These are phyloP conservation scores for Cyrtodaria siliqua DNA, from an alignment of 2,888 invertebrate species.

Conservation along the genomic window DNA sequence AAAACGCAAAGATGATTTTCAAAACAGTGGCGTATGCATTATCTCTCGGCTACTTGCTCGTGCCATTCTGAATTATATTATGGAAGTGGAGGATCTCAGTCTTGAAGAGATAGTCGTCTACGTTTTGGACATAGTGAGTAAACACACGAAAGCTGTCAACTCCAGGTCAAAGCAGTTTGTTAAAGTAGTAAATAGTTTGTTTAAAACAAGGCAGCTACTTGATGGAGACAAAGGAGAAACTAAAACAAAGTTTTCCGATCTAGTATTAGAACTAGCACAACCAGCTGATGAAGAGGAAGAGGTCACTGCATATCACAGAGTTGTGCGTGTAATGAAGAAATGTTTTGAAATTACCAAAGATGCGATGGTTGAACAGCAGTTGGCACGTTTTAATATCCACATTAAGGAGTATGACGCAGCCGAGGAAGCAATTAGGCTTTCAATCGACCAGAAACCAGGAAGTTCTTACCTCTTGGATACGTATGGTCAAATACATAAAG, in stretches of 20 bases:
- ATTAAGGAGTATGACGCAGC: constrained; percentile 67
- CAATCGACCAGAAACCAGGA: constrained; percentile 56
- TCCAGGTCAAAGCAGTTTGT: constrained; percentile 45
- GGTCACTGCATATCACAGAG: constrained; percentile 35
- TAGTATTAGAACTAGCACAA: constrained; percentile 66
- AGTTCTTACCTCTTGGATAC: constrained; percentile 78
- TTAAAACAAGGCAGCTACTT: constrained; percentile 42
- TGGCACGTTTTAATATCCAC: constrained; percentile 71
- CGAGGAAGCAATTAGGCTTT: constrained; percentile 59
- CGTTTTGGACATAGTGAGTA: constrained; percentile 18
- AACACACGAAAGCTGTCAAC: constrained; percentile 24
- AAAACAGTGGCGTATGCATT: constrained; percentile 28
- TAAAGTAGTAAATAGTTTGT: constrained; percentile 38
- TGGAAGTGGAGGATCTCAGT: not conserved
- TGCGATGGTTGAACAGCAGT: constrained; percentile 76
- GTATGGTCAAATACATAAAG: constrained; percentile 68
- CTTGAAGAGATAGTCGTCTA: constrained; percentile 21
- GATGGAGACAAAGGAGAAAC: constrained; percentile 31
- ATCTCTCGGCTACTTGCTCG: constrained; percentile 38
- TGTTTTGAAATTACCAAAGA: constrained; percentile 71
- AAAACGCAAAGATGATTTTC: not conserved
- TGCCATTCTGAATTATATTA: constrained; percentile 18
- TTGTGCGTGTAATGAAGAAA: constrained; percentile 60
- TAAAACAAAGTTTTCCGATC: constrained; percentile 69
- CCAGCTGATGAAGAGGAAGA: constrained; percentile 56